Evolutionary conservation across 2,113 vertebrate species (phyloP).

Genomic region (Otocyon megalotis): DNA sequence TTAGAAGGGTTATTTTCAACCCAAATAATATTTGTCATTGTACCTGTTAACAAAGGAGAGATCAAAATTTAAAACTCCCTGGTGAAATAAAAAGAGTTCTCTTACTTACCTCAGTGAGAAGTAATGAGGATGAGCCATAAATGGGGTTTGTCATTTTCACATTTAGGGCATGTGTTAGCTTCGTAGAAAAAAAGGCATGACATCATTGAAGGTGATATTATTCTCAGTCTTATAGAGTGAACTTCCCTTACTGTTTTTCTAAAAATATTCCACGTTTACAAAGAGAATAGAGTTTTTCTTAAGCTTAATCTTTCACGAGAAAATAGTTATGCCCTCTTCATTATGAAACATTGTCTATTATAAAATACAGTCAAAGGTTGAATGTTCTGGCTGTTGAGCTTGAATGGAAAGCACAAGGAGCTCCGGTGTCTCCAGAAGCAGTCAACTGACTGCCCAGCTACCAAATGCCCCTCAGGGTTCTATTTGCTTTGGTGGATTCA

Average conservation of each 20-base stretch:
- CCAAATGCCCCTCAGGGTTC: not conserved
- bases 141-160: constrained; percentile 78
- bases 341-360: not conserved
- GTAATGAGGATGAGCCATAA: constrained; percentile 75
- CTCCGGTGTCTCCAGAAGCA: not conserved
- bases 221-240: constrained; percentile 55
- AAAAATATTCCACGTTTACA: constrained; percentile 38
- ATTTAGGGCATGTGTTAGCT: constrained; percentile 60
- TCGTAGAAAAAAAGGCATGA: constrained; percentile 47
- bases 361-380: constrained; percentile 8
- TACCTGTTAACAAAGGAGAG: constrained; percentile 65
- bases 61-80: constrained; percentile 70
- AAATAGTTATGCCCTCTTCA: not conserved
- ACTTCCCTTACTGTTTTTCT: constrained; percentile 46
- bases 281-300: constrained; percentile 12
- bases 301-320: constrained; percentile 15
- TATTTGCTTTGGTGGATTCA: not conserved
- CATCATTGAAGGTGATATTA: constrained; percentile 66
- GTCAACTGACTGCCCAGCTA: not conserved
- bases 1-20: constrained; percentile 72
- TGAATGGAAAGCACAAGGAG: not conserved
- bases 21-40: constrained; percentile 68
- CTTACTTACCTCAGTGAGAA: constrained; percentile 64
- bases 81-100: constrained; percentile 72
- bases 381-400: not conserved